Percentiles rank a stretch among this genome's conserved stretches.
phyloP scores from a whole-genome alignment of 1,140 invertebrate species.

The Temnothorax nylanderi region DNA sequence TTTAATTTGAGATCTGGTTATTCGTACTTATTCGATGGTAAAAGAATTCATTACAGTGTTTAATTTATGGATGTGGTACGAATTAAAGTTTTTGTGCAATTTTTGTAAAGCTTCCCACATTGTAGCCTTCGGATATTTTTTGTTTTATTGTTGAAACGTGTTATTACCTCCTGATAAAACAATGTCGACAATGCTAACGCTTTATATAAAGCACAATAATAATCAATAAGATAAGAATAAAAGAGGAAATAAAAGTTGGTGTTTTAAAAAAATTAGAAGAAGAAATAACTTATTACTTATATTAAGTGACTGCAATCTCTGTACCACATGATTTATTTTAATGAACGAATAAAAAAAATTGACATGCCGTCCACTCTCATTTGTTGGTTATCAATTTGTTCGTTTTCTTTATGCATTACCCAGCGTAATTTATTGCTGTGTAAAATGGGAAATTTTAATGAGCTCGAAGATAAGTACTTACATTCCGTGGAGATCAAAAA shows the following conservation, averaged over 20 bases:
- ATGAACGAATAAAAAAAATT: neutral
- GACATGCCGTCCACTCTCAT: neutral
- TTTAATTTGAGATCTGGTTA: neutral
- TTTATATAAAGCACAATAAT: neutral
- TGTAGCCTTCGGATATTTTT: neutral
- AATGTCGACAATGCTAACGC: neutral
- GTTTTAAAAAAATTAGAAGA: neutral
- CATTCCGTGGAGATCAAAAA: constrained; percentile 1
- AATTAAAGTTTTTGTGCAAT: neutral
- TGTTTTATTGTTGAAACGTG: neutral
- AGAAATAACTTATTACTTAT: neutral
- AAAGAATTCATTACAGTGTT: neutral
- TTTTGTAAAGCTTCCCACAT: neutral
- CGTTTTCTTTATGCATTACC: neutral
- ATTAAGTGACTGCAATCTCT: neutral
- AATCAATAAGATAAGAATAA: neutral
- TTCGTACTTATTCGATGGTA: neutral
- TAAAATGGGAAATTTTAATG: constrained; percentile 30
- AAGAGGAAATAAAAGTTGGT: neutral
- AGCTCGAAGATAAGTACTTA: constrained; percentile 32
- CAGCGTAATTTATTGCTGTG: neutral
- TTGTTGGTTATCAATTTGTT: neutral
- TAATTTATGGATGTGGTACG: neutral
- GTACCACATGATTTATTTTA: neutral
- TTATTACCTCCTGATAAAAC: neutral